Evolutionary conservation across 2,797 vertebrate genomes (phyloP), one percentile per base, ranked within the genome.

Genomic region (Denticeps clupeoides): DNA sequence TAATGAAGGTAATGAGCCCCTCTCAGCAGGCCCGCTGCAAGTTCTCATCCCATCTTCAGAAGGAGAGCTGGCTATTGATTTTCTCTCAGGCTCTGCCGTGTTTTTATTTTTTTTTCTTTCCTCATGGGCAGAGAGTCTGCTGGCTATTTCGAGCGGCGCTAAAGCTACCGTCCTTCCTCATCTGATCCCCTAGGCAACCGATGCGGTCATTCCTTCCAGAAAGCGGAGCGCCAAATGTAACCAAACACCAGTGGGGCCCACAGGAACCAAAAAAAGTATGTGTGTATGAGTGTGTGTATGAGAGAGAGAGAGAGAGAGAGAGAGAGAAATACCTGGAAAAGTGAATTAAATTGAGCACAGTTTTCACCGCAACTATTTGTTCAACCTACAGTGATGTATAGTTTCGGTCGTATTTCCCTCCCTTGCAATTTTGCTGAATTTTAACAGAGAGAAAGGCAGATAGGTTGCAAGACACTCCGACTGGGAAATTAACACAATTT

Each of bases 181-280:
- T 67, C 58, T 56, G 52, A 58, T 67, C 58, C 64, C 64, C 64
- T 51, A 67, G 64, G 58, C 64, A 63, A 67, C 64, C 58, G 37
- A 59, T 67, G 64, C 49, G 64, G 60, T 67, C 64, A 67, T 67
- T 67, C 58, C 60, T 67, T 67, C 60, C 64, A 67, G 64, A 67
- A 67, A 67, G 63, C 60, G 61, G 64, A 63, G 60, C 59, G 60
- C 64, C 35, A 49, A 50, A 50, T 58, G 62, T 51, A 67, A 67
- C 64, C 58, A 60, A 67, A 67, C 58, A 63, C 64, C 58, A 53
- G 31, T 49, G 60, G 51, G 64, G 64, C 64, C 64, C 53, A 64
- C 43, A 58, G 62, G 60, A 55, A 60, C 56, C 46, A 41, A 26
- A 55, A 28, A 22, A 52, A 33, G 38, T 22, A 23, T 37, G 46